Conservation (phyloP, 2,113 vertebrate genomes). For the Pachycephala philippinensis region DNA sequence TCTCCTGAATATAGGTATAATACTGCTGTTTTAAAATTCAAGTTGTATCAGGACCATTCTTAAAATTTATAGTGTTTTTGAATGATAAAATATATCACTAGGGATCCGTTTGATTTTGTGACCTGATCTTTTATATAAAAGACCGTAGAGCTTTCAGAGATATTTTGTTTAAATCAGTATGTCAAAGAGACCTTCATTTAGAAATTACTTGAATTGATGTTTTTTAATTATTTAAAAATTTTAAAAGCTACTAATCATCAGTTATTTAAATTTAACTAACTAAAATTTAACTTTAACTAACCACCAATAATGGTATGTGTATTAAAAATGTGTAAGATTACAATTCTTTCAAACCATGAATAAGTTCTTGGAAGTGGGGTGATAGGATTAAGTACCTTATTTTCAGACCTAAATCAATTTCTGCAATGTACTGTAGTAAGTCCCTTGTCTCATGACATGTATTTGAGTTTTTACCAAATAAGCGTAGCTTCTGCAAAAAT, state of each 20-base stretch:
- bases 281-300: not conserved
- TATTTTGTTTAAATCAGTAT: not conserved
- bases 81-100: not conserved
- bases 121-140: not conserved
- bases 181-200: not conserved
- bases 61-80: not conserved
- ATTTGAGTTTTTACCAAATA: not conserved
- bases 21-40: not conserved
- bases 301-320: not conserved
- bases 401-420: not conserved
- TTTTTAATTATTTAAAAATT: not conserved
- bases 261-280: not conserved
- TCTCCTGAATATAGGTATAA: not conserved
- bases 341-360: not conserved
- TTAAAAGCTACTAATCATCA: not conserved
- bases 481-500: not conserved
- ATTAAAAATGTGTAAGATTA: not conserved
- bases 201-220: not conserved
- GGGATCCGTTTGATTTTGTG: not conserved
- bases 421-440: not conserved
- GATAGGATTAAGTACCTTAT: not conserved
- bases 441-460: not conserved
- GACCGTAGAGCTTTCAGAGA: not conserved
- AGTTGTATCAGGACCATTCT: rapidly evolving
- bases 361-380: not conserved